Base-by-base conservation (phyloP, 2,888 invertebrate species). In the Hirtodrosophila confusa region DNA sequence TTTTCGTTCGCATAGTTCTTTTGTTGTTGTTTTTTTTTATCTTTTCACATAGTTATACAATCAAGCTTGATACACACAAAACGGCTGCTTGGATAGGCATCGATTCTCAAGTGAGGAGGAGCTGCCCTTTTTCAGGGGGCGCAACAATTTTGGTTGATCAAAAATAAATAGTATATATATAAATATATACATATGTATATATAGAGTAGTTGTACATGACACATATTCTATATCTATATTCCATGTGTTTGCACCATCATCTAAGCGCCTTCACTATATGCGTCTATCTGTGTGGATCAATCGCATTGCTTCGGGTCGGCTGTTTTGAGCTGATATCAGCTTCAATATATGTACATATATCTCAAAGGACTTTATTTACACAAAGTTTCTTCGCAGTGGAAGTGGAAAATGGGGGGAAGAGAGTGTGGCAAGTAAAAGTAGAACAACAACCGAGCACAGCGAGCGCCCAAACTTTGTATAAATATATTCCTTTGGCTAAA, bases 351-450 rank as follows among this genome's bases (percentile, higher is more conserved):
- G 17, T 17, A 17, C 17, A 27, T 27, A 27, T 65, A 69, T 61
- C 55, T 71, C 88, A 87, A 90, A 90, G 90, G 90, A 90, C 85
- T 90, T 90, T 90, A 90, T 90, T 90, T 90, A 90, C 90, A 90
- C 90, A 90, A 90, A 90, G 90, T 90, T 90, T 82, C 72, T 75
- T 62, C 57, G 70, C 60, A 63, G 53, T 61, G 69, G 60, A 54
- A 65, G 80, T 73, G 69, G 61, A 65, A 47, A 56, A 37, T 48
- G 48, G 39, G 56, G 61, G 61, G 23, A 11, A 35, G 23, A 49
- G 39, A 41, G 33, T 24, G 43, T 50, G 37, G 24, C 41, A 51
- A 62, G 55, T 60, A 56, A 57, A 10, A 63, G 66, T 62, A 76
- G 65, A 76, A 65, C 55, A 60, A 60, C 60, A 74, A 61, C 49